phyloP scores from a whole-genome alignment of 2,797 vertebrate genomes.

The Chaetodon trifasciatus region DNA sequence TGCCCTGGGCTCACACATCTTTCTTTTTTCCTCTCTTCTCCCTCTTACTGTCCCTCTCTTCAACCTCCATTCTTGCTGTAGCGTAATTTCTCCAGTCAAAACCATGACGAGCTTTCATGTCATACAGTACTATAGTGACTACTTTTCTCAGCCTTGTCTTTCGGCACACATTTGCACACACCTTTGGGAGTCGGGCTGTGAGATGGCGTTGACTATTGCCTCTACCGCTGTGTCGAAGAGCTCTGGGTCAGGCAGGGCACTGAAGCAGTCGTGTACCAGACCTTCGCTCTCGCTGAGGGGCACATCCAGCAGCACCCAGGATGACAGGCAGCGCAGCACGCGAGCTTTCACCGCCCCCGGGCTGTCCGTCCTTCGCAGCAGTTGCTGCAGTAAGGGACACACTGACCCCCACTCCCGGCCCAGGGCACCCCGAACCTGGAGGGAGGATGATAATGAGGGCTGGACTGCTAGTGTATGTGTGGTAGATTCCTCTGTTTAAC shows the following conservation, averaged over 20 bases:
- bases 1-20: conserved; percentile 33
- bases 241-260: conserved; percentile 94
- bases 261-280: conserved; percentile 95
- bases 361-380: conserved; percentile 93
- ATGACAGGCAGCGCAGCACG: conserved; percentile 98
- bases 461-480: conserved; percentile 1
- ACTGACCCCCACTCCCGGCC: conserved; percentile 93
- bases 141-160: not conserved
- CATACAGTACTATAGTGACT: not conserved
- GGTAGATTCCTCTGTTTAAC: not conserved
- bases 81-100: conserved; percentile 29
- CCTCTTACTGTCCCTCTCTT: not conserved
- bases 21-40: conserved; percentile 12
- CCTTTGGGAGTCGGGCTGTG: conserved; percentile 98
- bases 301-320: conserved; percentile 97
- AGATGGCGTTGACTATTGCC: conserved; percentile 98
- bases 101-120: conserved; percentile 4
- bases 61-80: not conserved
- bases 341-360: conserved; percentile 95
- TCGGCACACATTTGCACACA: conserved; percentile 70
- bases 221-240: conserved; percentile 98
- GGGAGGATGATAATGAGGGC: conserved; percentile 27
- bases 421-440: conserved; percentile 93
- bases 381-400: conserved; percentile 95
- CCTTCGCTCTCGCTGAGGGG: conserved; percentile 95